Evolutionary conservation across 1,140 invertebrate species (phyloP).

Genomic region (Xylocopa sonorina): DNA sequence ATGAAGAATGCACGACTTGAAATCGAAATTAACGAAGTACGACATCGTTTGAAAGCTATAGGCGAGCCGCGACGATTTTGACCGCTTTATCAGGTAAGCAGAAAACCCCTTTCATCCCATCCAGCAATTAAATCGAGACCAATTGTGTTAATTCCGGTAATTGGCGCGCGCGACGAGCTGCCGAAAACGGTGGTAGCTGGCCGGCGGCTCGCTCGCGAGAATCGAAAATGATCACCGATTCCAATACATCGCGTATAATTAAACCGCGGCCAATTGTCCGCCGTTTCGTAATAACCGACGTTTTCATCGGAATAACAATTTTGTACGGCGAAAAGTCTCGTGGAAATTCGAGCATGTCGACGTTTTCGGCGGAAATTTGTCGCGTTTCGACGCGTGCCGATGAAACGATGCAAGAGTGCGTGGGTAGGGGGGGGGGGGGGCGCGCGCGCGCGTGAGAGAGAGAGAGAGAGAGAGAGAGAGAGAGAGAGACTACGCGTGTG

Average conservation of each 20-base stretch:
- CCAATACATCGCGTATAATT: constrained; percentile 1
- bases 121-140: constrained; percentile 5
- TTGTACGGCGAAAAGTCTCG: not conserved
- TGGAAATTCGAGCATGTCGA: not conserved
- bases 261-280: constrained; percentile 14
- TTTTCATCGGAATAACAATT: constrained; percentile 26
- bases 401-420: not conserved
- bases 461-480: not conserved
- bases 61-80: too few relatives aligned
- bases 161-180: too few relatives aligned
- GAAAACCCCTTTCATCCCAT: too few relatives aligned
- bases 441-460: not conserved
- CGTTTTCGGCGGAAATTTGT: not conserved
- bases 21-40: too few relatives aligned
- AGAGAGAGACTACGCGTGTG: not conserved
- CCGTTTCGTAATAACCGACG: constrained; percentile 2
- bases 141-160: not conserved
- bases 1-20: too few relatives aligned
- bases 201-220: not conserved
- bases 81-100: too few relatives aligned
- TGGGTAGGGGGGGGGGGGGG: not conserved
- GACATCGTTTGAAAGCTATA: too few relatives aligned
- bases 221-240: not conserved
- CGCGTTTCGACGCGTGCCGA: not conserved
- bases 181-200: too few relatives aligned